phyloP scores from a whole-genome alignment of 1,140 invertebrate species.

The Brevipalpus yothersi region DNA sequence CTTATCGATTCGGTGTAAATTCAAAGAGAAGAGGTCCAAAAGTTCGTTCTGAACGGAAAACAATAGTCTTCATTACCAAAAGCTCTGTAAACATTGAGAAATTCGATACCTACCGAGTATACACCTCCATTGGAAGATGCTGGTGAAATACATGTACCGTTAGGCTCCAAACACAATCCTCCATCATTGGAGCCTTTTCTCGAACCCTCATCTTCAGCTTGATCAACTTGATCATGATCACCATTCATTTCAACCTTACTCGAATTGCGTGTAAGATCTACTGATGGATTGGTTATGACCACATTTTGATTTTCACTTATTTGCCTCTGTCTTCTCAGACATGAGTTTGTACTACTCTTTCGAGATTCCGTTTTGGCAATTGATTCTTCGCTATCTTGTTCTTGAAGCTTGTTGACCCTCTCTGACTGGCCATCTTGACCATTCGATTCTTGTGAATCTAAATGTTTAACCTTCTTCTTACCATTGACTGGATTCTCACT shows the following conservation, averaged over 20 bases:
- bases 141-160: constrained; percentile 41
- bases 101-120: constrained; percentile 39
- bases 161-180: neutral
- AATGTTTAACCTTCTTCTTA: neutral
- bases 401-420: neutral
- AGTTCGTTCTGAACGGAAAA: constrained; percentile 19
- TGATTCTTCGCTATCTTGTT: neutral
- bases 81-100: neutral
- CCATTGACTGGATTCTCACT: neutral
- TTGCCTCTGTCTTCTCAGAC: constrained; percentile 6
- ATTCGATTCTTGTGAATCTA: neutral
- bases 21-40: constrained; percentile 60
- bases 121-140: constrained; percentile 61
- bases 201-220: constrained; percentile 15
- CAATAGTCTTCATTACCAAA: neutral
- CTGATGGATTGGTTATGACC: constrained; percentile 24
- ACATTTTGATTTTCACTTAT: constrained; percentile 13
- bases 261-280: constrained; percentile 15
- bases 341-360: neutral
- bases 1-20: constrained; percentile 82
- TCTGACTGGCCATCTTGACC: neutral
- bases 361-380: neutral
- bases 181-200: constrained; percentile 18
- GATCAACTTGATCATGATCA: constrained; percentile 9
- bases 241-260: constrained; percentile 4